Percentiles rank a stretch among this genome's conserved stretches.
phyloP scores from a whole-genome alignment of 2,888 invertebrate genomes.

The Hyles lineata region DNA sequence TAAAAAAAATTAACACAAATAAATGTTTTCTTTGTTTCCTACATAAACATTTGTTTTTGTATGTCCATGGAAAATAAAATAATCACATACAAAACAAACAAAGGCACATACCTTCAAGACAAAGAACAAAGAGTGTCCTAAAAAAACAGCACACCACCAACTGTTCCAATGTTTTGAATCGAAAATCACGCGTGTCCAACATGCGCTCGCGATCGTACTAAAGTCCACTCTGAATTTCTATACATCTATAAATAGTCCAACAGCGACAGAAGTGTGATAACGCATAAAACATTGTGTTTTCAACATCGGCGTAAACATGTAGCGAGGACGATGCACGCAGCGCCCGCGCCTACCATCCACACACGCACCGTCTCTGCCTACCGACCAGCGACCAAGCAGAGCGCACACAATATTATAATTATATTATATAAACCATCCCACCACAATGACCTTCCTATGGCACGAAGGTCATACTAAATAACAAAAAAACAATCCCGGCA shows the following conservation, averaged over 20 bases:
- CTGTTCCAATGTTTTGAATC: constrained; percentile 17
- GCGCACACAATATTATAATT: background rate
- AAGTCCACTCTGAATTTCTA: constrained; percentile 24
- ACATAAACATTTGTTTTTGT: background rate
- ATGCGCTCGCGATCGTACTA: constrained; percentile 18
- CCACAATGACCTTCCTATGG: constrained; percentile 71
- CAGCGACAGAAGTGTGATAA: constrained; percentile 47
- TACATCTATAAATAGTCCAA: constrained; percentile 24
- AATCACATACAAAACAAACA: background rate
- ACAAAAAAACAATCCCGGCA: constrained; percentile 39
- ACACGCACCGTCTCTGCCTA: constrained; percentile 45
- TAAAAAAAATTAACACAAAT: no score
- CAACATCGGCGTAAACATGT: constrained; percentile 47
- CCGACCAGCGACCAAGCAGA: constrained; percentile 47
- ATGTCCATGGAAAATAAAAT: background rate
- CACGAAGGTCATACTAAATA: constrained; percentile 67
- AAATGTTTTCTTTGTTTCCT: background rate
- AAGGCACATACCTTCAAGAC: constrained; percentile 17
- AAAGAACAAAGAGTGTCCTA: constrained; percentile 23
- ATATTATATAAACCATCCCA: constrained; percentile 65
- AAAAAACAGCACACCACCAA: constrained; percentile 8
- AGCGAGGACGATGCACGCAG: constrained; percentile 44
- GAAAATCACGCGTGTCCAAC: constrained; percentile 21
- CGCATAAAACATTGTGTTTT: constrained; percentile 51
- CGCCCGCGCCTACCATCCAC: constrained; percentile 45